Evolutionary conservation across 2,113 vertebrate species (phyloP).

Genomic region (Zosterops japonicus): DNA sequence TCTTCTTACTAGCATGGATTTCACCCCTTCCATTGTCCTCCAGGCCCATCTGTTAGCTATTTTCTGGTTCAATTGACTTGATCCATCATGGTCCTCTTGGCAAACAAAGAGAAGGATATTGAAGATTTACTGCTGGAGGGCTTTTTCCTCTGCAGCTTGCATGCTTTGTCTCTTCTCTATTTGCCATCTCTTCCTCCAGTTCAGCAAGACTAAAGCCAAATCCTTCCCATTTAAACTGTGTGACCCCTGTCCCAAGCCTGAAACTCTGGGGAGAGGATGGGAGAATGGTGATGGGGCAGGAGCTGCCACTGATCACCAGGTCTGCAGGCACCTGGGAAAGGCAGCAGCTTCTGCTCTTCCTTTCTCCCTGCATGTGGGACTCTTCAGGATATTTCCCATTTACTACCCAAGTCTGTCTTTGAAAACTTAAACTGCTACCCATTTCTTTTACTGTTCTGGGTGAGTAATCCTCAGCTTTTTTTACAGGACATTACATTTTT

Average conservation of each 20-base stretch:
- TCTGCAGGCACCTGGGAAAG: background rate
- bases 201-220: background rate
- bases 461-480: background rate
- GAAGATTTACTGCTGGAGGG: background rate
- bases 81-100: background rate
- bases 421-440: background rate
- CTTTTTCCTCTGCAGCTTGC: background rate
- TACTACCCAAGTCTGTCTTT: background rate
- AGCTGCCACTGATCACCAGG: background rate
- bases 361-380: background rate
- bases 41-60: background rate
- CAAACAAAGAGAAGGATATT: background rate
- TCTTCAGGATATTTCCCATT: background rate
- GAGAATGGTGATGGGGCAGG: background rate
- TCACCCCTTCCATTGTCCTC: background rate
- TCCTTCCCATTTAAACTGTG: background rate
- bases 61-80: constrained; percentile 11
- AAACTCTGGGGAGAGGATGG: background rate
- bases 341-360: background rate
- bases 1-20: background rate
- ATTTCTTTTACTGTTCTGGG: constrained; percentile 27
- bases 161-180: background rate
- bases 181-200: background rate
- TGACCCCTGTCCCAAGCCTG: background rate
- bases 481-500: constrained; percentile 21